These are phyloP conservation scores for Drosophila bipectinata DNA, from an alignment of 1,140 invertebrate species.

Conservation along the genomic window DNA sequence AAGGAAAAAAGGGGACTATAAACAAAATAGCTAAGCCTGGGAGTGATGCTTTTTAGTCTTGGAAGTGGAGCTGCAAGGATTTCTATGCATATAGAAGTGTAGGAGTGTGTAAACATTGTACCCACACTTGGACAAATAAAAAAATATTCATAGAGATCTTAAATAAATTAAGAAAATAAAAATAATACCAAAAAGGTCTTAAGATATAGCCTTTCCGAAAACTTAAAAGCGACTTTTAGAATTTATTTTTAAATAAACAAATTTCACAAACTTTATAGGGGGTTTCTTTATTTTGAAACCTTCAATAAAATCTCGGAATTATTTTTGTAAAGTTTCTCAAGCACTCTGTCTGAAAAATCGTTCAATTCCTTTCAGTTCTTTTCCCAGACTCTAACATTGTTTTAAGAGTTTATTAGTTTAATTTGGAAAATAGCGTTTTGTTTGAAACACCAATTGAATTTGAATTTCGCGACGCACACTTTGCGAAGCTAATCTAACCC, in stretches of 20 bases:
- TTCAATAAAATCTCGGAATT: too few species aligned
- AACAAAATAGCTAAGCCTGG: constrained; percentile 34
- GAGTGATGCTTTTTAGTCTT: constrained; percentile 9
- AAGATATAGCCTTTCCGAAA: too few species aligned
- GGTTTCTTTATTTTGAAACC: too few species aligned
- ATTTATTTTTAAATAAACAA: too few species aligned
- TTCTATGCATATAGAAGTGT: not conserved
- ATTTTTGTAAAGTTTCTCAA: too few species aligned
- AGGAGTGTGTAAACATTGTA: constrained; percentile 8
- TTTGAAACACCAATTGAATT: constrained; percentile 34
- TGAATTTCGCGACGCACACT: constrained; percentile 15
- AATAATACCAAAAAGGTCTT: not conserved
- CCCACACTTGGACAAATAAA: constrained; percentile 5
- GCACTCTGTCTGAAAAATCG: too few species aligned
- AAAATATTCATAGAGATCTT: not conserved
- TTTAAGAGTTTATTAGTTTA: constrained; percentile 46
- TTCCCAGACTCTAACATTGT: not conserved
- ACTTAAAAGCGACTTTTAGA: too few species aligned
- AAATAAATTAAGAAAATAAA: not conserved
- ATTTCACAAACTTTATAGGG: too few species aligned
- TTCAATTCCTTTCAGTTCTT: not conserved
- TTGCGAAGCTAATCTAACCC: constrained; percentile 17
- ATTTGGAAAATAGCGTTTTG: constrained; percentile 24
- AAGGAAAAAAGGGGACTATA: constrained; percentile 4
- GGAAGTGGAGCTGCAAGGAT: constrained; percentile 11